Evolutionary conservation across 2,797 vertebrate genomes (phyloP), one percentile per base, ranked within the genome.

Genomic region (Taenioides sp.): DNA sequence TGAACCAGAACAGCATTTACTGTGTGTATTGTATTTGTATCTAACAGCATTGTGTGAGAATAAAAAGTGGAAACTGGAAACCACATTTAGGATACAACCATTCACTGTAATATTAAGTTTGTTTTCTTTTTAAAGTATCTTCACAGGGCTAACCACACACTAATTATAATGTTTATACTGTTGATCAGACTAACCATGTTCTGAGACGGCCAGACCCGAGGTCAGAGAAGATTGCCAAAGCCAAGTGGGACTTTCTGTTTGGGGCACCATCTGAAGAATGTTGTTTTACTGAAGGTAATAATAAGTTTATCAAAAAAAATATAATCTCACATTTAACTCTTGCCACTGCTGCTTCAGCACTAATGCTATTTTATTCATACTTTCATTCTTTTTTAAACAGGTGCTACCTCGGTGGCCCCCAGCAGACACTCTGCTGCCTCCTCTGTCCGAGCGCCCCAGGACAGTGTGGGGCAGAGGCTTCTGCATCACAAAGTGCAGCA

Each of bases 231-330:
- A 95, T 98, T 0, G 96, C 97, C 67, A 94, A 86, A 78, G 97
- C 97, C 81, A 99, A 99, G 91, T 98, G 97, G 96, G 96, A 99
- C 76, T 99, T 99, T 86, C 94, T 99, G 88, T 99, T 97, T 20
- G 97, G 98, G 66, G 92, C 92, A 2, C 74, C 74, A 61, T 47
- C 71, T 0, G 85, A 90, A 63, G 84, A 87, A 54, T 67, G 63
- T 7, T 12, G n/a, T 73, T 52, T 70, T 69, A 74, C 55, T 28
- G 85, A 87, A 92, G 93, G 92, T 94, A 34, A 60, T 16, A 28
- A 16, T 1, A 43, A 2, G 40, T 43, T 14, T 43, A 43, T 43
- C 16, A 16, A 47, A 47, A 4, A 47, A 4, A 14, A 37, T 16
- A 47, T 47, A 17, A 14, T 5, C 43, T 47, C 14, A 47, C 9